Conservation (phyloP, 2,888 invertebrate genomes). For the Eugnorisma glareosa region DNA sequence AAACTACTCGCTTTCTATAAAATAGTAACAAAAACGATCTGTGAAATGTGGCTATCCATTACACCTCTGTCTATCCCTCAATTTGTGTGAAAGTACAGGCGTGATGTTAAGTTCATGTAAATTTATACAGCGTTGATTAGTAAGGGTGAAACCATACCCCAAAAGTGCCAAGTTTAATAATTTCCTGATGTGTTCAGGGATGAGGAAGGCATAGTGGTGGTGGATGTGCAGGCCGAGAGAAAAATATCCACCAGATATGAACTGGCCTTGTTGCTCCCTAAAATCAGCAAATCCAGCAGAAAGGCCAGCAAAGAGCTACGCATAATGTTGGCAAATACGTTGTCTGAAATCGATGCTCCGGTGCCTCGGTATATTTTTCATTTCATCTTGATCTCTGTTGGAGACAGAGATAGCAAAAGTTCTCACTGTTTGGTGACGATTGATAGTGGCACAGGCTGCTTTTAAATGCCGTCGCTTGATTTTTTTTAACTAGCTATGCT, state of each 20-base stretch:
- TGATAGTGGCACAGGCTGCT: conserved; percentile 1
- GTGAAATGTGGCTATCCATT: neutral
- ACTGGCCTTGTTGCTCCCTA: conserved; percentile 7
- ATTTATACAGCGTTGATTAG: conserved; percentile 39
- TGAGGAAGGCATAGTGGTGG: neutral
- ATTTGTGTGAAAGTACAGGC: neutral
- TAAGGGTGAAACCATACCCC: neutral
- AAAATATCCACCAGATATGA: conserved; percentile 4
- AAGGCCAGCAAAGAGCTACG: neutral
- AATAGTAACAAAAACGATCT: neutral
- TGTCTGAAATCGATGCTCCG: neutral
- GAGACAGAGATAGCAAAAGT: conserved; percentile 16
- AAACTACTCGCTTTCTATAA: neutral
- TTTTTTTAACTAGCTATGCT: neutral
- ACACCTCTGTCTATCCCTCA: neutral
- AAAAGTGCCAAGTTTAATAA: conserved; percentile 5
- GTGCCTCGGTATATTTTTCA: conserved; percentile 38
- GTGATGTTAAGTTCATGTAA: neutral
- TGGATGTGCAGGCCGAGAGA: neutral
- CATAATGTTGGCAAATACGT: neutral
- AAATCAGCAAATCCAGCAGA: neutral
- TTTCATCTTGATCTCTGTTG: conserved; percentile 25
- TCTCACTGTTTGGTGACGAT: conserved; percentile 28
- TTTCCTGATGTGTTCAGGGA: conserved; percentile 30
- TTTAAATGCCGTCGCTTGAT: conserved; percentile 21